Evolutionary conservation across 2,113 vertebrate species (phyloP).

Genomic region (Lasiurus borealis): DNA sequence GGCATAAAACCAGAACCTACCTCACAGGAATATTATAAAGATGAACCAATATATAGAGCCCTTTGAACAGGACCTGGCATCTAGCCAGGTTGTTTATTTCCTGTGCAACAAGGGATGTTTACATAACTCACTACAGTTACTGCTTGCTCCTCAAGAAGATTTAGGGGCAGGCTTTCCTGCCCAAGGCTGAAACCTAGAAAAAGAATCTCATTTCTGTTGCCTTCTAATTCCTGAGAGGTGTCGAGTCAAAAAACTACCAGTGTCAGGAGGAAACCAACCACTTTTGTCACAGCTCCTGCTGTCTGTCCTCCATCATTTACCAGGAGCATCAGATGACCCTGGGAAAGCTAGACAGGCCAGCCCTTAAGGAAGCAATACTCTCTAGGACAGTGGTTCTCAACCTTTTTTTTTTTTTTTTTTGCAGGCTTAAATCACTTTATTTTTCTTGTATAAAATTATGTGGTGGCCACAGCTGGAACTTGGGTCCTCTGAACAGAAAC

Average conservation of each 20-base stretch:
- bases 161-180: not conserved
- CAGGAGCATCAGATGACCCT: not conserved
- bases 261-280: not conserved
- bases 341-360: not conserved
- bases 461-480: no score
- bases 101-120: not conserved
- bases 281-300: not conserved
- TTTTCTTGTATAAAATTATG: no score
- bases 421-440: no score
- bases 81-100: slow-evolving; percentile 14
- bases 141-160: not conserved
- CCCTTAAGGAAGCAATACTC: not conserved
- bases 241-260: not conserved
- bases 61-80: not conserved
- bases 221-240: not conserved
- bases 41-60: not conserved
- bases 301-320: not conserved
- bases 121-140: not conserved
- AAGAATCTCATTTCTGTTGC: not conserved
- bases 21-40: not conserved
- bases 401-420: no score
- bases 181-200: not conserved
- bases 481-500: no score
- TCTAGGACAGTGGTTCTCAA: no score
- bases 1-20: not conserved